A percentile compares a stretch with the other conserved stretches of the same genome.
Evolutionary conservation across 2,888 invertebrate genomes (phyloP).

Genomic region (Zaprionus bogoriensis): DNA sequence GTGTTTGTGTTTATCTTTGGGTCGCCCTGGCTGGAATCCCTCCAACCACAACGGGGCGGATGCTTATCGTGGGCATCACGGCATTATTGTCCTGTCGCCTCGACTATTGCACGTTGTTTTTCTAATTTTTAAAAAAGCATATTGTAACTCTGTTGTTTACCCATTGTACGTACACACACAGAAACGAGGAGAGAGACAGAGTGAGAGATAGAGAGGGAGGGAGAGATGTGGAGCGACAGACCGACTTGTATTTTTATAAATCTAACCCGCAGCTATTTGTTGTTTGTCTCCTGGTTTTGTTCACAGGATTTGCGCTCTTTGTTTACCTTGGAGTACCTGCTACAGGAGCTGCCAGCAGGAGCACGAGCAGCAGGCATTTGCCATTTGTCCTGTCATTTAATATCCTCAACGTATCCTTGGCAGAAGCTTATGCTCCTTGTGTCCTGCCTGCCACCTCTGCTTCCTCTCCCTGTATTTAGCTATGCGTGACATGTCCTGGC

Average conservation of each 20-base stretch:
- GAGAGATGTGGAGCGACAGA: background rate
- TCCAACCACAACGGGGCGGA: slow-evolving; percentile 8
- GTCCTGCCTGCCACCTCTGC: too few relatives aligned
- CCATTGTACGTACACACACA: slow-evolving; percentile 38
- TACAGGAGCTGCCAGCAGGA: background rate
- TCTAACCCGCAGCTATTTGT: slow-evolving; percentile 54
- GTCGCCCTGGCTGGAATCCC: slow-evolving; percentile 11
- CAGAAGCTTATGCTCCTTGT: slow-evolving; percentile 61
- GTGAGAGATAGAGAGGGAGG: too few relatives aligned
- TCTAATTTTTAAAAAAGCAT: slow-evolving; percentile 74
- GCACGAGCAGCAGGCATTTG: slow-evolving; percentile 35
- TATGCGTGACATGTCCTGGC: slow-evolving; percentile 63
- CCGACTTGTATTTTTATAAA: slow-evolving; percentile 37
- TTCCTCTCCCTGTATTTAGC: slow-evolving; percentile 39
- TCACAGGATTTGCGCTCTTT: slow-evolving; percentile 49
- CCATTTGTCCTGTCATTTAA: slow-evolving; percentile 73
- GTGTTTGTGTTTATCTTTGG: slow-evolving; percentile 44
- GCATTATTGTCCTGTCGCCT: slow-evolving; percentile 67
- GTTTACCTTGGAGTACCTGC: slow-evolving; percentile 40
- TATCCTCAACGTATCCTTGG: slow-evolving; percentile 61
- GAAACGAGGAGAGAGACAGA: too few relatives aligned
- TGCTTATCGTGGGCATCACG: slow-evolving; percentile 53
- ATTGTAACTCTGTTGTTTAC: slow-evolving; percentile 73
- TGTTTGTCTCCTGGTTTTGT: slow-evolving; percentile 45
- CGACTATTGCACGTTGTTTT: slow-evolving; percentile 46